Percentiles rank a stretch among this genome's conserved stretches.
These are phyloP conservation scores for Caerostris darwini DNA, from an alignment of 1,140 invertebrate species.

Conservation along the genomic window DNA sequence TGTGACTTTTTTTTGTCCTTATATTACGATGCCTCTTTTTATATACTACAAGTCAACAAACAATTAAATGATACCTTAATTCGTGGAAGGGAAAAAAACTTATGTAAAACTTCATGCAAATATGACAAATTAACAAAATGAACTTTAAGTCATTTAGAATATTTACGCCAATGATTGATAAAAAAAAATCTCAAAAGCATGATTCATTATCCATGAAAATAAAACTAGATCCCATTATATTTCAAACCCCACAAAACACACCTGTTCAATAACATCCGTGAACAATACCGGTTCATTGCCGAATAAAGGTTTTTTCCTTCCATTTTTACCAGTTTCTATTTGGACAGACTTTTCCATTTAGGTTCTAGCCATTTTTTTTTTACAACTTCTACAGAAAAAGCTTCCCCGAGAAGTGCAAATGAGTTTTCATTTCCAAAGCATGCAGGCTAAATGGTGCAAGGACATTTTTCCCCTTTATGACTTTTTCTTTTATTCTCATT, in stretches of 20 bases:
- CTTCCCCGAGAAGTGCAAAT: not conserved
- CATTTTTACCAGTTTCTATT: not conserved
- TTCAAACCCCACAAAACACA: not conserved
- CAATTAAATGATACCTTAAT: no score
- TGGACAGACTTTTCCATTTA: not conserved
- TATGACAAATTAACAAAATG: no score
- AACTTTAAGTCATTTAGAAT: no score
- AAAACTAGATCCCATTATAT: not conserved
- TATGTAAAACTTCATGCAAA: no score
- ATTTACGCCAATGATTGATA: no score
- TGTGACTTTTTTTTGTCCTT: no score
- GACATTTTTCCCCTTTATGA: not conserved
- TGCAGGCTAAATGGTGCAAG: constrained; percentile 4
- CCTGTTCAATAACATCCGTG: not conserved
- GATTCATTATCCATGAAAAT: not conserved
- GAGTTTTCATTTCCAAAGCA: constrained; percentile 39
- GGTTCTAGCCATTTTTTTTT: not conserved
- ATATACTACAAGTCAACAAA: no score
- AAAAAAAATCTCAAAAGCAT: no score
- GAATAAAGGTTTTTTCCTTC: not conserved
- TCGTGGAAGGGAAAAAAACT: no score
- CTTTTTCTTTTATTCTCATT: constrained; percentile 11
- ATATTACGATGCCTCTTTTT: no score
- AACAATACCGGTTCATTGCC: not conserved
- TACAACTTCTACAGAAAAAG: not conserved